phyloP scores from a whole-genome alignment of 2,113 vertebrate species.

The Catharus minimus region DNA sequence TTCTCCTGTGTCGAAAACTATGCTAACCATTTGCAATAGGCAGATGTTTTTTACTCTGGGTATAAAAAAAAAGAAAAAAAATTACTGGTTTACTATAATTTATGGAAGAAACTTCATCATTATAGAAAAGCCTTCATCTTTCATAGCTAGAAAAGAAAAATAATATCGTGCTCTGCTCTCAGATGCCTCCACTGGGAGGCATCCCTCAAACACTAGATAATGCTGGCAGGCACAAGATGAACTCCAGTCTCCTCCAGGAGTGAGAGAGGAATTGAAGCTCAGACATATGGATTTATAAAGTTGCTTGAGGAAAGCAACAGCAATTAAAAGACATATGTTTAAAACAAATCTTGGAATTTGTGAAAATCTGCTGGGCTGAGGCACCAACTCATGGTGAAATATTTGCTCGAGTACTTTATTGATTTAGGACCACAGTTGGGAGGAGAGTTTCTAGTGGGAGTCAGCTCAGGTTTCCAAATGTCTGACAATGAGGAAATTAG shows the following conservation, averaged over 20 bases:
- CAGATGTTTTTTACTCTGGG: not conserved
- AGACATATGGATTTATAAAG: not conserved
- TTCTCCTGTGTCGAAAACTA: not conserved
- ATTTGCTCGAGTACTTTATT: not conserved
- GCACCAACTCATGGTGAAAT: not conserved
- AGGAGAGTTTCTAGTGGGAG: not conserved
- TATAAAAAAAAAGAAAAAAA: not conserved
- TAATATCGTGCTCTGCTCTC: not conserved
- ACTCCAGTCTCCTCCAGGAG: not conserved
- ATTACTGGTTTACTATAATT: constrained; percentile 5
- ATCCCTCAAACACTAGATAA: constrained; percentile 29
- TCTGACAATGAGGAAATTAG: not conserved
- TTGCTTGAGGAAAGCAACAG: constrained; percentile 10
- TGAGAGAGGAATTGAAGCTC: not conserved
- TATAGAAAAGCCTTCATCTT: not conserved
- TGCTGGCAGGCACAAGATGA: not conserved
- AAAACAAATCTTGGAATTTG: not conserved
- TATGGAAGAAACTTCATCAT: constrained; percentile 20
- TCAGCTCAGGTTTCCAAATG: not conserved
- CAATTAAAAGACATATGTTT: not conserved
- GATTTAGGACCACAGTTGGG: not conserved
- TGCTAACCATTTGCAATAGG: not conserved
- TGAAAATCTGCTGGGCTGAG: not conserved
- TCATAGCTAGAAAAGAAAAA: not conserved
- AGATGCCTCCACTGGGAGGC: constrained; percentile 38